Conservation (phyloP, 2,888 invertebrate species). For the Tenthredo scrophulariae region DNA sequence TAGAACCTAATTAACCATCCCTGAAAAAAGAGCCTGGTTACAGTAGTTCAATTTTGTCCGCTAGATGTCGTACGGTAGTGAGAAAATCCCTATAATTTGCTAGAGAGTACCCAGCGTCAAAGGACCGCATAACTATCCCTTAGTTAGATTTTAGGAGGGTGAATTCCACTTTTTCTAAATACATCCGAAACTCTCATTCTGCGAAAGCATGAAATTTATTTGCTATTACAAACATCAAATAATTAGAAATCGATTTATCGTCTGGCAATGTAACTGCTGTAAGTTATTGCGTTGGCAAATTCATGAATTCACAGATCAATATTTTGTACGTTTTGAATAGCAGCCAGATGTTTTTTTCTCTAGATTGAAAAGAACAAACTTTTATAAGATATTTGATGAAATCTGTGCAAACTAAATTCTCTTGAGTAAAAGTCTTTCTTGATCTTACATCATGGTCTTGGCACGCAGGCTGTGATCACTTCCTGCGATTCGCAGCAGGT, state of each 20-base stretch:
- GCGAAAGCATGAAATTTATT: conserved; percentile 1
- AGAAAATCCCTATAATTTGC: not conserved
- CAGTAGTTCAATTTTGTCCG: too few species aligned
- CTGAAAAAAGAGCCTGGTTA: too few species aligned
- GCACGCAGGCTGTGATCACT: conserved; percentile 86
- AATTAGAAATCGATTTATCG: conserved; percentile 54
- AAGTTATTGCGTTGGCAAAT: not conserved
- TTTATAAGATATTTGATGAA: not conserved
- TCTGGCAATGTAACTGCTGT: conserved; percentile 23
- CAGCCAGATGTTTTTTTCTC: not conserved
- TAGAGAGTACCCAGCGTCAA: not conserved
- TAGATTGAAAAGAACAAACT: not conserved
- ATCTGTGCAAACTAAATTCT: not conserved
- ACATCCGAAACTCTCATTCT: not conserved
- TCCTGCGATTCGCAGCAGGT: conserved; percentile 88
- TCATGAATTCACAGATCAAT: not conserved
- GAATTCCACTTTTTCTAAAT: not conserved
- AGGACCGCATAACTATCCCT: not conserved
- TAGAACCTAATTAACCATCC: too few species aligned
- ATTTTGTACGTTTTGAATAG: not conserved
- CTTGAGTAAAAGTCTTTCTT: conserved; percentile 19
- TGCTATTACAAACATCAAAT: conserved; percentile 39
- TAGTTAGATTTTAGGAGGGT: not conserved
- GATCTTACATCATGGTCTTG: conserved; percentile 60
- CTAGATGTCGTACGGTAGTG: too few species aligned